phyloP scores from a whole-genome alignment of 1,140 invertebrate genomes.

The Atta cephalotes region DNA sequence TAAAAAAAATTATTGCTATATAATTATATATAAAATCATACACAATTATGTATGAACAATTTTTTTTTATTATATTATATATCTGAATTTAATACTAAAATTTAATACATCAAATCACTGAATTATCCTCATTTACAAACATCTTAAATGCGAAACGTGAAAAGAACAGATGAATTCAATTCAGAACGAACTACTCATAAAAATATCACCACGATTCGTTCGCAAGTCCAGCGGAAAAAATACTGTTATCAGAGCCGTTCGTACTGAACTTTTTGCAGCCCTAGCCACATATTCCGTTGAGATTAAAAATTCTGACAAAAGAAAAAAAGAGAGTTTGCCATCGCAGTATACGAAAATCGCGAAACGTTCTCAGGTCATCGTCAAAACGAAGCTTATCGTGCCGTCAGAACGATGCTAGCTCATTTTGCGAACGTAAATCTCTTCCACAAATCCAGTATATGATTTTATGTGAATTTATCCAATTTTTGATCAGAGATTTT shows the following conservation, averaged over 20 bases:
- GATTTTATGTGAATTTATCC: not conserved
- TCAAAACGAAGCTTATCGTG: conserved; percentile 28
- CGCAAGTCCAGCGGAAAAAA: conserved; percentile 32
- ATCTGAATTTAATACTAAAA: too few species aligned
- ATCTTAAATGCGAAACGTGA: conserved; percentile 17
- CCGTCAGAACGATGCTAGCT: conserved; percentile 22
- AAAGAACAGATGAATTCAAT: not conserved
- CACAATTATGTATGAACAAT: too few species aligned
- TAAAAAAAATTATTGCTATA: too few species aligned
- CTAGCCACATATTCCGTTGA: not conserved
- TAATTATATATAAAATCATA: too few species aligned
- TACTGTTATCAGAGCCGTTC: conserved; percentile 32
- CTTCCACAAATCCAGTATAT: not conserved
- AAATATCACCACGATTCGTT: conserved; percentile 22
- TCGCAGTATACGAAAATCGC: conserved; percentile 23
- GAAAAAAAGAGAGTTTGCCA: not conserved
- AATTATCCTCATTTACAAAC: not conserved
- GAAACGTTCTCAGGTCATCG: conserved; percentile 13
- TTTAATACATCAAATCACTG: not conserved
- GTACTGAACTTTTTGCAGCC: conserved; percentile 22
- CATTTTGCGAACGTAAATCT: conserved; percentile 20
- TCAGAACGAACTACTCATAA: conserved; percentile 28
- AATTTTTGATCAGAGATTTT: not conserved
- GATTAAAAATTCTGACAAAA: conserved; percentile 39
- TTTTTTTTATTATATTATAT: too few species aligned